Conservation (phyloP, 2,797 vertebrate genomes). For the Pangasius sanitwongsei region DNA sequence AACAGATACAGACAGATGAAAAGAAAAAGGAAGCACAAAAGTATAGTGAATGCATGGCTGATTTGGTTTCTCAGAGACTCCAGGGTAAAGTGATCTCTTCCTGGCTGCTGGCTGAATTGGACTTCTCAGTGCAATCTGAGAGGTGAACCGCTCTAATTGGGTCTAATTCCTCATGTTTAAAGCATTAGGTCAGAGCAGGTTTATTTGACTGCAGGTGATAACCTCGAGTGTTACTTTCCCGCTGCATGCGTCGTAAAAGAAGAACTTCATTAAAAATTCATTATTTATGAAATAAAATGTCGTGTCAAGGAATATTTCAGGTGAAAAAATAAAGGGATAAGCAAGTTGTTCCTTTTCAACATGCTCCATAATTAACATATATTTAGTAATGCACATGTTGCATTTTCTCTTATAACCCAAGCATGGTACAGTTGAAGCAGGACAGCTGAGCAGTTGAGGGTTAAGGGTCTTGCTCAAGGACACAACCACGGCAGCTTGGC, state of each 20-base stretch:
- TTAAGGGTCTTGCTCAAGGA: background rate
- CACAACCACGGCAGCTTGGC: background rate
- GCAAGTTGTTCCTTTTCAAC: background rate
- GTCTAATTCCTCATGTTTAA: background rate
- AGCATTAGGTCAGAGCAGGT: background rate
- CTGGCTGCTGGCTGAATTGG: background rate
- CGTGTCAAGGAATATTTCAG: background rate
- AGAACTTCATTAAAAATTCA: background rate
- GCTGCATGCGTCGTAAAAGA: background rate
- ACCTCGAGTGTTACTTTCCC: background rate
- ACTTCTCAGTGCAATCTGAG: background rate
- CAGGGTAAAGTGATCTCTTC: background rate
- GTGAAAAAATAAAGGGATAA: background rate
- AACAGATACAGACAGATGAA: background rate
- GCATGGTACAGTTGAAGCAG: background rate
- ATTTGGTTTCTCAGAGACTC: conserved; percentile 2
- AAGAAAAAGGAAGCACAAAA: background rate
- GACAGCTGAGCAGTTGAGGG: background rate
- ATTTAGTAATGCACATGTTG: background rate
- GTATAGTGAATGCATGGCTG: background rate
- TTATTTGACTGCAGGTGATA: background rate
- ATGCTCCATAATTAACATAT: background rate
- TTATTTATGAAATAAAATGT: background rate
- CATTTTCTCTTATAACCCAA: background rate
- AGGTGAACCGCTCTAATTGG: background rate